Base-by-base conservation (phyloP, 2,797 vertebrate species). In the Pipistrellus pipistrellus region DNA sequence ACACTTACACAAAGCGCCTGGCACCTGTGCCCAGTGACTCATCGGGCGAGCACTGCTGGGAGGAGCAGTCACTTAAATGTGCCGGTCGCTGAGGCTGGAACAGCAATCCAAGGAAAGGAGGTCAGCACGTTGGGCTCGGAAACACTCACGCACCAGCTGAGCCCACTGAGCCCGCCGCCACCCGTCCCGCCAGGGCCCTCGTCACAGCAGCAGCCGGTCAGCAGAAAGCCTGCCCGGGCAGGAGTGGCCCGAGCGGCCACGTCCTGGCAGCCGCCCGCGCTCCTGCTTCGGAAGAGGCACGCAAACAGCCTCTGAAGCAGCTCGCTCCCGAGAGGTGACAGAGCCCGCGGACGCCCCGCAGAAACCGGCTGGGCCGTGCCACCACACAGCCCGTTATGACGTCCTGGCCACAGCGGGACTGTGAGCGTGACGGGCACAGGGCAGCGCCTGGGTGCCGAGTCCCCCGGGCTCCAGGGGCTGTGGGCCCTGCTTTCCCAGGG, bases 1-100 rank as follows among this genome's bases (percentile, higher is more conserved):
- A 96, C 90, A 96, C 90, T 78, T 86, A 97, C 59, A 96, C 85
- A 96, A 88, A 96, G 85, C 86, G 96, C 93, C 94, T 90, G 92
- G 95, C 64, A 85, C 92, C 90, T 4, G 38, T 81, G 94, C 94
- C 94, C 84, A 95, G 90, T 23, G 86, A 71, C 96, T 91, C 96
- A 97, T 88, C 3, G 20, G 90, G 75, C 5, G 59, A 97, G 95
- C 85, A 93, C 94, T 80, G 90, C 90, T 77, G 94, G 96, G 87
- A 97, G 71, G 81, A 94, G 75, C 95, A 68, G 23, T 91, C 87
- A 86, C 75, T 98, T 97, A 95, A 90, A 96, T 88, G 93, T 59
- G 90, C 59, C 96, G 57, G 94, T 96, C 46, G 8, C 89, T 95
- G 96, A 95, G 88, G 96, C 95, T 96, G 86, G 84, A 97, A 96